Conservation (phyloP, 2,888 invertebrate species). For the Sepioteuthis lessoniana region DNA sequence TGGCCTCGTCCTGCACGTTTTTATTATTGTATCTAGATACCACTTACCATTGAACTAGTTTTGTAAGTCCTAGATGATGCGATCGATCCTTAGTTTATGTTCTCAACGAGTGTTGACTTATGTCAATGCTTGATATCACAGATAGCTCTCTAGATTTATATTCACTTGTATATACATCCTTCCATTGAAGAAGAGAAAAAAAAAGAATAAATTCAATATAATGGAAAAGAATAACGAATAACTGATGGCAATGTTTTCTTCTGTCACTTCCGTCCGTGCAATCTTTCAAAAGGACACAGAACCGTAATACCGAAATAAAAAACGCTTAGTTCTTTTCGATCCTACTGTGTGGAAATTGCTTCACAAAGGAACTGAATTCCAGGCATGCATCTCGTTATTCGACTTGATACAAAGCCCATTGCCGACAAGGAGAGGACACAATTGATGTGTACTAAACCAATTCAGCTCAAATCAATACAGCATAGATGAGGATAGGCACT, state of each 20-base stretch:
- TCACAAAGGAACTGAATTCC: background rate
- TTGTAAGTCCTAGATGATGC: too few relatives aligned
- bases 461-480: background rate
- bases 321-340: background rate
- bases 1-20: too few relatives aligned
- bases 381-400: slow-evolving; percentile 20
- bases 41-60: too few relatives aligned
- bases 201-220: background rate
- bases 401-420: background rate
- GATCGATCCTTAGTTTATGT: too few relatives aligned
- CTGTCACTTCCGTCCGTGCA: background rate
- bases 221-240: background rate
- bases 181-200: background rate
- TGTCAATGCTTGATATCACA: background rate
- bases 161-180: background rate
- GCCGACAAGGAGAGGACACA: background rate
- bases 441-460: background rate
- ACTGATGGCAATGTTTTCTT: background rate
- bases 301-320: background rate
- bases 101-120: background rate
- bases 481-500: background rate
- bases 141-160: background rate
- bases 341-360: background rate
- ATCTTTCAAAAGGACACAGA: background rate
- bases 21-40: too few relatives aligned